Conservation (phyloP, 2,797 vertebrate species). For the Sebastolobus altivelis region DNA sequence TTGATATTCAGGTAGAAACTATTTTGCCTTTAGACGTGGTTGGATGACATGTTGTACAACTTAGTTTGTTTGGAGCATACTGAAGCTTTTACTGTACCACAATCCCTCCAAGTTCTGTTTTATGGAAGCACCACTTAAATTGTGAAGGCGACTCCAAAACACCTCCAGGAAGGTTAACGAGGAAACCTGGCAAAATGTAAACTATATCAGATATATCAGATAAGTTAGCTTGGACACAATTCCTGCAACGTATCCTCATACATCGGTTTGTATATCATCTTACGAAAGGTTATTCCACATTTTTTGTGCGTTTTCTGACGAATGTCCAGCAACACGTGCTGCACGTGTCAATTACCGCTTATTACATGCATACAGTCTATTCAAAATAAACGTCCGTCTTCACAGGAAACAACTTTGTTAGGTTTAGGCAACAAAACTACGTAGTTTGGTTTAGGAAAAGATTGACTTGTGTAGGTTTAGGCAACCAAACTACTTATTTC, state of each 20-base stretch:
- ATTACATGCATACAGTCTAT: neutral
- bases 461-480: no score
- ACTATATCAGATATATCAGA: neutral
- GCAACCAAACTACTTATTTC: no score
- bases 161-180: neutral
- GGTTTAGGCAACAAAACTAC: no score
- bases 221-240: neutral
- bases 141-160: neutral
- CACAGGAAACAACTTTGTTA: no score
- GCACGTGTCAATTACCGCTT: no score
- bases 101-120: neutral
- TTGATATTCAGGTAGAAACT: neutral
- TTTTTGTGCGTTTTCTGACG: no score
- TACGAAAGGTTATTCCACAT: fast-evolving
- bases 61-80: neutral
- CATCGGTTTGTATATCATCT: no score
- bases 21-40: neutral
- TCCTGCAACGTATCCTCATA: no score
- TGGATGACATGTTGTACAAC: neutral
- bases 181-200: neutral
- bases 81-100: neutral
- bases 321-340: no score
- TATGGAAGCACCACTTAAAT: neutral
- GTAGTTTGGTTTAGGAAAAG: no score
- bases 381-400: fast-evolving